Percentiles rank a stretch among this genome's conserved stretches.
phyloP scores from a whole-genome alignment of 2,888 invertebrate species.

The Petrophora chlorosata region DNA sequence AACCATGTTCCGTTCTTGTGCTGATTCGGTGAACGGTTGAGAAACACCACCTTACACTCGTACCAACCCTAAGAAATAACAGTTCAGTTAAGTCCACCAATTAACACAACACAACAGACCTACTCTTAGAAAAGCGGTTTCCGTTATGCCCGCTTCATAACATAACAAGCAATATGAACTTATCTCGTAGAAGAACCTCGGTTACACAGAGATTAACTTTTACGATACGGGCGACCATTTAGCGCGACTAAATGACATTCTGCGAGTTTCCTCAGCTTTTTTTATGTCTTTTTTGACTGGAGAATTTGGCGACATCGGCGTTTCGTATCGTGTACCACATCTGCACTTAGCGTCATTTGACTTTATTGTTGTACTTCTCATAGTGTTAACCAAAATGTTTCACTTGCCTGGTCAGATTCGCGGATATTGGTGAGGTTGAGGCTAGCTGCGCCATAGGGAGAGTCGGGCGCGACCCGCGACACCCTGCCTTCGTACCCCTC shows the following conservation, averaged over 20 bases:
- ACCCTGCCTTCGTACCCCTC: conserved; percentile 97
- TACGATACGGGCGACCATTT: conserved; percentile 19
- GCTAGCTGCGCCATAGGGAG: conserved; percentile 95
- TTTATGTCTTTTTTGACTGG: conserved; percentile 9
- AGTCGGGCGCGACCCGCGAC: conserved; percentile 93
- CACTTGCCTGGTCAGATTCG: conserved; percentile 91
- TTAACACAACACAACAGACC: too few species aligned
- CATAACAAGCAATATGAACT: conserved; percentile 16
- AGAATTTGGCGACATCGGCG: background rate
- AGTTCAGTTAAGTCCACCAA: background rate
- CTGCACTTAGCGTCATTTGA: background rate
- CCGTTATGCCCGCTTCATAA: conserved; percentile 1
- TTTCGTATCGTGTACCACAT: background rate
- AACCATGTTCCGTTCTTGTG: conserved; percentile 99
- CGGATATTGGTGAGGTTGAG: conserved; percentile 97
- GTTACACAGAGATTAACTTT: conserved; percentile 19
- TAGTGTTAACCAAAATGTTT: background rate
- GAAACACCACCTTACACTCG: conserved; percentile 97
- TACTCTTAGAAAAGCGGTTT: too few species aligned
- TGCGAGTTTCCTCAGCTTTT: conserved; percentile 15
- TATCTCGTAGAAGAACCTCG: conserved; percentile 17
- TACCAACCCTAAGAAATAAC: conserved; percentile 90
- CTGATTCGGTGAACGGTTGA: conserved; percentile 96
- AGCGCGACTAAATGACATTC: conserved; percentile 13
- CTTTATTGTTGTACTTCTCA: too few species aligned